phyloP scores from a whole-genome alignment of 1,140 invertebrate species.

The Steinernema feltiae region DNA sequence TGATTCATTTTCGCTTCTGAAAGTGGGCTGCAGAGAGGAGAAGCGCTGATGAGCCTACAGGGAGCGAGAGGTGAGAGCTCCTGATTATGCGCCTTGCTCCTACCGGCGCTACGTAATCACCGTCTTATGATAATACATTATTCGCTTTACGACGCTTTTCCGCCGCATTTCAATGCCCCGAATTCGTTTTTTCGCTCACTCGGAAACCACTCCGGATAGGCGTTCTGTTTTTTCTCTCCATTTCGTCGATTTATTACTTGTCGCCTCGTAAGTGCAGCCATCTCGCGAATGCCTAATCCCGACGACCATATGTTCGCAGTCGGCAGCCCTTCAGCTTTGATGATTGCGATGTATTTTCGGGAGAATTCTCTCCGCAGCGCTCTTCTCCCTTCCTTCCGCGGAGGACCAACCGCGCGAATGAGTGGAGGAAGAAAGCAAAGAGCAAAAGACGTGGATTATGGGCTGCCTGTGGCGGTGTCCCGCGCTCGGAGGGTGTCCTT shows the following conservation, averaged over 20 bases:
- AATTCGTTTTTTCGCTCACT: too few relatives aligned
- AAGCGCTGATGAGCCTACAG: too few relatives aligned
- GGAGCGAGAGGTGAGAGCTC: too few relatives aligned
- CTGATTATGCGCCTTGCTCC: too few relatives aligned
- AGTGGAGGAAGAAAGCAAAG: neutral
- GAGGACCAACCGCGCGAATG: neutral
- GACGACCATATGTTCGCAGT: neutral
- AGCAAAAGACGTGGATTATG: neutral
- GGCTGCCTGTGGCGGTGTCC: neutral
- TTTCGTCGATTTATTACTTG: neutral
- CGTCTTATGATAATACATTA: too few relatives aligned
- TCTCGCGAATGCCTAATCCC: neutral
- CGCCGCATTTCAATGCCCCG: too few relatives aligned
- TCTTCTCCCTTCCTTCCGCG: neutral
- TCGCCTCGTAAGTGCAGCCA: slow-evolving; percentile 2
- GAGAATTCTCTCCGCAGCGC: neutral
- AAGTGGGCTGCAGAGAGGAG: too few relatives aligned
- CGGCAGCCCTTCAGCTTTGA: neutral
- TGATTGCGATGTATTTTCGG: neutral
- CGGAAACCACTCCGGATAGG: neutral
- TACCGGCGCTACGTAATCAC: too few relatives aligned
- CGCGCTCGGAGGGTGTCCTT: neutral
- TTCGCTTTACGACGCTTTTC: too few relatives aligned
- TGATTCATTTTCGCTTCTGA: too few relatives aligned
- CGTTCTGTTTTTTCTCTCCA: neutral